Conservation (phyloP, 2,797 vertebrate genomes). For the Podarcis lilfordi region DNA sequence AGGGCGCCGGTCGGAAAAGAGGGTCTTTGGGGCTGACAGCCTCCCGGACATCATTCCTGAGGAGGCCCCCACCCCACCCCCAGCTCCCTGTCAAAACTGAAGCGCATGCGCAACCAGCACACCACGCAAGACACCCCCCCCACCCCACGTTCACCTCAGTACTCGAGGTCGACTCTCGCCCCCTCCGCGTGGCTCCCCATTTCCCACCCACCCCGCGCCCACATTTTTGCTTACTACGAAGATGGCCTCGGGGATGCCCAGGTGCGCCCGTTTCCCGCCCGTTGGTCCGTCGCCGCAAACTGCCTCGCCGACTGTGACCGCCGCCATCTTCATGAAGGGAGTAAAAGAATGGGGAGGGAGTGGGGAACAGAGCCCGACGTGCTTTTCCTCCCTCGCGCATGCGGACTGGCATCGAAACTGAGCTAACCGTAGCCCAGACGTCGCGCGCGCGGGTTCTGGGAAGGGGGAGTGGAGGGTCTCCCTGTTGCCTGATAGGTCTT, state of each 20-base stretch:
- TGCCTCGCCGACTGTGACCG: constrained; percentile 79
- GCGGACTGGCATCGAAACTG: neutral
- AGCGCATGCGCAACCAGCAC: neutral
- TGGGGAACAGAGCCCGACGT: neutral
- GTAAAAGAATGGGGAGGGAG: too few species aligned
- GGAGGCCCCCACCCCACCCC: neutral
- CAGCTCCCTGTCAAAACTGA: neutral
- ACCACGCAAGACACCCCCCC: too few species aligned
- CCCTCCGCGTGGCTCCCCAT: too few species aligned
- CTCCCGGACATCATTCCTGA: neutral
- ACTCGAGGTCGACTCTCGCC: too few species aligned
- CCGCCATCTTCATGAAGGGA: constrained; percentile 88
- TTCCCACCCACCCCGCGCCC: neutral
- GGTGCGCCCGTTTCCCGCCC: constrained; percentile 84
- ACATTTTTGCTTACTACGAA: constrained; percentile 86
- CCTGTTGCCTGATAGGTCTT: neutral
- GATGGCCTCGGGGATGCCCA: constrained; percentile 92
- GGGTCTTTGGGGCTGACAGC: neutral
- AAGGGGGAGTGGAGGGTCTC: neutral
- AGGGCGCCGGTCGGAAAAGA: neutral
- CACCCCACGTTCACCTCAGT: neutral
- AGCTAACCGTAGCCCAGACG: too few species aligned
- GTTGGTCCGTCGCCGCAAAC: constrained; percentile 75
- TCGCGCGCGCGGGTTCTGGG: too few species aligned
- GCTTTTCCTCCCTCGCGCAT: too few species aligned